phyloP scores from a whole-genome alignment of 2,888 invertebrate species.

The Drosophila limbata region DNA sequence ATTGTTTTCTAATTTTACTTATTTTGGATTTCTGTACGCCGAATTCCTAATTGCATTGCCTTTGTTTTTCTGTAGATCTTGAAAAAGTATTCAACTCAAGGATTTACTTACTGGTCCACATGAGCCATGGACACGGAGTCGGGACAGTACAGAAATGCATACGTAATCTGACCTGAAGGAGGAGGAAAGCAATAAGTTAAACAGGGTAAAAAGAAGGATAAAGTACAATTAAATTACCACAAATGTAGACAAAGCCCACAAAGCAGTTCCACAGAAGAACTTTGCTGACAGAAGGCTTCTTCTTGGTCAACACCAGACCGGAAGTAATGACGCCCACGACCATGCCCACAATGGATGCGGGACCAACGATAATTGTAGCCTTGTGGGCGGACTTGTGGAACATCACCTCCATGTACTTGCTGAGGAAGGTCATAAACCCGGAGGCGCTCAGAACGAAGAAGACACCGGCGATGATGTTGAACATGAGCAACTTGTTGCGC shows the following conservation, averaged over 20 bases:
- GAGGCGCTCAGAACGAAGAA: constrained; percentile 88
- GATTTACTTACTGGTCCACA: constrained; percentile 53
- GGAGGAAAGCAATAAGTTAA: not conserved
- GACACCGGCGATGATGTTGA: constrained; percentile 88
- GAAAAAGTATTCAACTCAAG: not conserved
- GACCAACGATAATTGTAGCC: constrained; percentile 89
- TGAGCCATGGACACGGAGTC: constrained; percentile 77
- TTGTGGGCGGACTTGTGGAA: constrained; percentile 88
- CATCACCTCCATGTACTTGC: constrained; percentile 91
- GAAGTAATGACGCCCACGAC: constrained; percentile 87
- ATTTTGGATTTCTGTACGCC: no score
- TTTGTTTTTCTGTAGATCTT: not conserved
- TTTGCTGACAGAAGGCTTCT: constrained; percentile 87
- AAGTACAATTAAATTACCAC: constrained; percentile 23
- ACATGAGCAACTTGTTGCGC: constrained; percentile 88
- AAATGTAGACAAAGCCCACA: constrained; percentile 87
- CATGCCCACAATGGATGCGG: constrained; percentile 87
- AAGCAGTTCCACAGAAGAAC: constrained; percentile 88
- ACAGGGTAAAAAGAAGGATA: no score
- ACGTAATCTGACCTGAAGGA: constrained; percentile 86
- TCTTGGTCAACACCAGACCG: constrained; percentile 88
- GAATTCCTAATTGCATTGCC: no score
- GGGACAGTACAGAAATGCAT: constrained; percentile 87
- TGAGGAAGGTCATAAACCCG: constrained; percentile 90
- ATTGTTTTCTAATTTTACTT: no score